These are phyloP conservation scores for Odontamblyopus rebecca DNA, from an alignment of 2,797 vertebrate genomes.

Conservation along the genomic window DNA sequence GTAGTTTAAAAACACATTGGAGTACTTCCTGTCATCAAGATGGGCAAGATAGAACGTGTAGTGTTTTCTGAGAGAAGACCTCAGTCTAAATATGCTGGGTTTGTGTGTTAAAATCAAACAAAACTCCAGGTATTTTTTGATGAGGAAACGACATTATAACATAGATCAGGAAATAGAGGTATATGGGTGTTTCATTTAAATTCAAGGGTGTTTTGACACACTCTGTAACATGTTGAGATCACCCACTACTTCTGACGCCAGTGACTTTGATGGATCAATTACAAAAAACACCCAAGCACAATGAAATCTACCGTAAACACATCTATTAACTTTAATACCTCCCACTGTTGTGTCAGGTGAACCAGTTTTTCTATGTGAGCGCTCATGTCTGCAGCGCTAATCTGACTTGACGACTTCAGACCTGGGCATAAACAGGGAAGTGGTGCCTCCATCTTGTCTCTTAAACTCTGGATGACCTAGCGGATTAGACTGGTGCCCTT, in stretches of 20 bases:
- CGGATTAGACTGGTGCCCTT: slow-evolving; percentile 21
- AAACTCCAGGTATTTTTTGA: too few species aligned
- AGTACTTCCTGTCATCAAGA: too few species aligned
- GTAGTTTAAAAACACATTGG: too few species aligned
- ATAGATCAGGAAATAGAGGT: too few species aligned
- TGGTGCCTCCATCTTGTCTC: slow-evolving; percentile 28
- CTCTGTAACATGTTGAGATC: not conserved
- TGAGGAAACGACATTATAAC: too few species aligned
- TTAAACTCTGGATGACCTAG: slow-evolving; percentile 33
- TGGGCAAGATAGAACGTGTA: too few species aligned
- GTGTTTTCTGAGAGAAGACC: too few species aligned
- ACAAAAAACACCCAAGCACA: not conserved
- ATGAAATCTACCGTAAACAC: not conserved
- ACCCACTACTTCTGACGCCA: not conserved
- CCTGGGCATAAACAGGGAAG: slow-evolving; percentile 21
- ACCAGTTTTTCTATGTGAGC: slow-evolving; percentile 56
- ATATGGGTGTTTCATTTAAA: not conserved
- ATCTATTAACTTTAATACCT: not conserved
- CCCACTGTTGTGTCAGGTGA: slow-evolving; percentile 2
- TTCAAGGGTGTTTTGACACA: not conserved
- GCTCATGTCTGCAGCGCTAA: slow-evolving; percentile 45
- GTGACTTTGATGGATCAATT: not conserved
- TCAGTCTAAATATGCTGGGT: too few species aligned
- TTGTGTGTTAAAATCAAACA: too few species aligned
- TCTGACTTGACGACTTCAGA: slow-evolving; percentile 35